Evolutionary conservation across 2,888 invertebrate genomes (phyloP), one percentile per base, ranked within the genome.

Genomic region (Dyspetes luteomarginatus): DNA sequence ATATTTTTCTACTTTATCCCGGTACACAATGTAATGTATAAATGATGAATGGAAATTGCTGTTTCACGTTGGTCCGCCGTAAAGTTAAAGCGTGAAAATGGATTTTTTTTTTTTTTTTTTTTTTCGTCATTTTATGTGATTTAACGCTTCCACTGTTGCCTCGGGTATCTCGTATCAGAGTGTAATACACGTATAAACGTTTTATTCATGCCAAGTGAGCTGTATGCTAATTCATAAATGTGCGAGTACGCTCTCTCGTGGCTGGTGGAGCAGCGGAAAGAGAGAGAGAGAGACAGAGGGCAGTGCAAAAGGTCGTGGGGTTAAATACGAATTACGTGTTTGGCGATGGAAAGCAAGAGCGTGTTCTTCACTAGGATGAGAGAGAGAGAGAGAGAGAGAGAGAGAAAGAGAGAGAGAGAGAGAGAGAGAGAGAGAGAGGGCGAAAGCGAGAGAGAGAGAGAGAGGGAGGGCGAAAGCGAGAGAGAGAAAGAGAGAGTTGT

Each of bases 271-370:
- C 65, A 12, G 43, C 12, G 19, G 24, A 19, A 36, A 41, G 36
- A 24, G 60, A 28, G n/a, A n/a, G n/a, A n/a, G n/a, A n/a, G n/a
- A n/a, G n/a, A n/a, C n/a, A n/a, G n/a, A n/a, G n/a, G n/a, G n/a
- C n/a, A 71, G 74, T 56, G 71, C 55, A 36, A 75, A 77, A 74
- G 71, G 65, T 76, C 78, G 65, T 28, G 60, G 76, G 73, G 73
- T 81, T 81, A 76, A 75, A 81, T 78, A 69, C 73, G 76, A 83
- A 81, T 76, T 83, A 83, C 83, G 81, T 81, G 77, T 78, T 77
- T 58, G 65, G 60, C 65, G 73, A 73, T 64, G 78, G 67, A 72
- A 72, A 69, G 76, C 71, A 67, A 56, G 72, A 73, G 58, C 74
- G 58, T 41, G 56, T 15, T 41, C 24, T 19, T 48, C 24, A 50